Evolutionary conservation across 2,888 invertebrate species (phyloP).

Genomic region (Eustalomyia histrio): DNA sequence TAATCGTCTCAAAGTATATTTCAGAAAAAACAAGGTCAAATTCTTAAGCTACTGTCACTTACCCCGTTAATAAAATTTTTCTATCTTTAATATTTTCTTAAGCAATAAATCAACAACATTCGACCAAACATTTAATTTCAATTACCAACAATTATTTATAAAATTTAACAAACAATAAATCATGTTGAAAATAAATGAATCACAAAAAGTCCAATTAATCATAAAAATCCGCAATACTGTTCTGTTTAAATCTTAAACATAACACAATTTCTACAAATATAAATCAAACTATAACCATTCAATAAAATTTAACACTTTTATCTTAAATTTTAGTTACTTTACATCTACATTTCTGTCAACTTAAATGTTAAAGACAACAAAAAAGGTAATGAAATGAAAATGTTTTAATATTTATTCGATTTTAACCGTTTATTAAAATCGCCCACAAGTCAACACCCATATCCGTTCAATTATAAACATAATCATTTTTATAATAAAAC

Average conservation of each 20-base stretch:
- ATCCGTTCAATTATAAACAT: slow-evolving; percentile 55
- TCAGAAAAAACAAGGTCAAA: too few species aligned
- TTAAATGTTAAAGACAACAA: not conserved
- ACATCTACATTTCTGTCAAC: not conserved
- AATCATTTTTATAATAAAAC: slow-evolving; percentile 11
- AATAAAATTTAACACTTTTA: not conserved
- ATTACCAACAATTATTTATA: not conserved
- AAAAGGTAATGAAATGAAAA: not conserved
- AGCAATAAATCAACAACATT: too few species aligned
- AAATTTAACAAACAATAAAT: not conserved
- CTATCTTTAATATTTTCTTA: too few species aligned
- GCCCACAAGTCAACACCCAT: slow-evolving; percentile 64
- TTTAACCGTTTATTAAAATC: slow-evolving; percentile 58
- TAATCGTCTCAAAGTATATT: too few species aligned
- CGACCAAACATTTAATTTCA: not conserved
- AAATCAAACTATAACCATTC: not conserved
- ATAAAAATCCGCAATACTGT: not conserved
- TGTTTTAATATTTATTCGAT: slow-evolving; percentile 24
- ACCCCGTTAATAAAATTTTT: too few species aligned
- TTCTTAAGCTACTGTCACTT: too few species aligned
- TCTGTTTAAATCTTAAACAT: not conserved
- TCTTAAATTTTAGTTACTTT: not conserved
- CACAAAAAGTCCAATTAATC: not conserved
- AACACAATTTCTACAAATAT: not conserved
- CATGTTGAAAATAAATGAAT: not conserved